Evolutionary conservation across 2,888 invertebrate species (phyloP), one percentile per base, ranked within the genome.

Genomic region (Lepidonotus clava): DNA sequence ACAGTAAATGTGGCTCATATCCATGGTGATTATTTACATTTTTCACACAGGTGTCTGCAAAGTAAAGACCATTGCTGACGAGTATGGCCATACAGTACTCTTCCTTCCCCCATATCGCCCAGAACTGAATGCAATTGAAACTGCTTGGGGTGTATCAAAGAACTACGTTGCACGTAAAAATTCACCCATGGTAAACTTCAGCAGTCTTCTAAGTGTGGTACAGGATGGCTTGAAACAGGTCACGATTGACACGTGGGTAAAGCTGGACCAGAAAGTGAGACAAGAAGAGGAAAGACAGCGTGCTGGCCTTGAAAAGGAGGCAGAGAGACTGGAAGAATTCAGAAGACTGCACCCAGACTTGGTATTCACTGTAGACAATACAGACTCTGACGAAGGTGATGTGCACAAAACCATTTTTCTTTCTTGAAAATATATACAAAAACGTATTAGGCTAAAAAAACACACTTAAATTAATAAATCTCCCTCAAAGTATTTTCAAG

Each of bases 301-400:
- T 8, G n/a, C 56, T 18, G 56, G 5, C 4, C 56, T 56, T 18
- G 4, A 18, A n/a, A n/a, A 8, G n/a, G 56, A 56, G n/a, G 56
- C 11, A 18, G n/a, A 56, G 4, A 18, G 56, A 4, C 8, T 11
- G n/a, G 56, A 8, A 4, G 56, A 56, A 8, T 56, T 56, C 56
- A 56, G 56, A n/a, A 8, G n/a, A n/a, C 56, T 21, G n/a, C n/a
- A 56, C n/a, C 56, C 56, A 56, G 56, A 56, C 56, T n/a, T 56
- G 5, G n/a, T 56, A 5, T 56, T 56, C n/a, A n/a, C n/a, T n/a
- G n/a, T n/a, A n/a, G n/a, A n/a, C n/a, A n/a, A n/a, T n/a, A n/a
- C n/a, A n/a, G n/a, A n/a, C n/a, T n/a, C n/a, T n/a, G n/a, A n/a
- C n/a, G n/a, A n/a, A n/a, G n/a, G n/a, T n/a, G n/a, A n/a, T n/a